Percentiles rank a stretch among this genome's conserved stretches.
These are phyloP conservation scores for Eristalis tenax DNA, from an alignment of 2,888 invertebrate genomes.

Conservation along the genomic window DNA sequence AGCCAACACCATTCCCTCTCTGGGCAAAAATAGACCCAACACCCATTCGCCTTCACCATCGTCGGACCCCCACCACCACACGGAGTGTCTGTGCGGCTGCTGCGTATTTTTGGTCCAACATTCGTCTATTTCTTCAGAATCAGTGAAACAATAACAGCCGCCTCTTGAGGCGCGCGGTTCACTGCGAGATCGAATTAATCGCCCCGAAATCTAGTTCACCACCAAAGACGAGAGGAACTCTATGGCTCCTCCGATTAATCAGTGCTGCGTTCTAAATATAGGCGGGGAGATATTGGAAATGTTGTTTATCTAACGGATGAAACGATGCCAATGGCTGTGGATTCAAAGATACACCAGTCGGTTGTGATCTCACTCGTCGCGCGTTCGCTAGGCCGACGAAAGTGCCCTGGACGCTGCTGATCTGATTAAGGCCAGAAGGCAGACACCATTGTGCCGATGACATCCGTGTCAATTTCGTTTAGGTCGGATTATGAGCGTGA, in stretches of 20 bases:
- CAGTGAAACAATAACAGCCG: constrained; percentile 1
- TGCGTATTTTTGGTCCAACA: too few relatives aligned
- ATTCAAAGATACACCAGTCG: not conserved
- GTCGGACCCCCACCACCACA: too few relatives aligned
- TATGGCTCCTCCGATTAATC: constrained; percentile 4
- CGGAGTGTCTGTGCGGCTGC: too few relatives aligned
- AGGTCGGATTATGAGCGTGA: too few relatives aligned
- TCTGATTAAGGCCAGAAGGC: not conserved
- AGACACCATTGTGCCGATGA: not conserved
- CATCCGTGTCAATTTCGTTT: too few relatives aligned
- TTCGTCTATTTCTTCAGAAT: too few relatives aligned
- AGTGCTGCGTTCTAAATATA: constrained; percentile 31
- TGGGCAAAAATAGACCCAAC: too few relatives aligned
- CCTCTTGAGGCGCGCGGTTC: not conserved
- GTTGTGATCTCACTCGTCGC: not conserved
- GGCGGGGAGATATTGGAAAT: not conserved
- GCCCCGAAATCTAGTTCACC: not conserved
- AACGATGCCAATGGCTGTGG: constrained; percentile 8
- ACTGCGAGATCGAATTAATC: constrained; percentile 4
- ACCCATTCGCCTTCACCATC: too few relatives aligned
- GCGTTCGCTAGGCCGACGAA: too few relatives aligned
- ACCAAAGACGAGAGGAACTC: not conserved
- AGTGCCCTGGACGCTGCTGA: too few relatives aligned
- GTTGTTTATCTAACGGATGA: constrained; percentile 45
- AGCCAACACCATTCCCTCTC: too few relatives aligned